phyloP scores from a whole-genome alignment of 2,113 vertebrate genomes.

The Peromyscus leucopus region DNA sequence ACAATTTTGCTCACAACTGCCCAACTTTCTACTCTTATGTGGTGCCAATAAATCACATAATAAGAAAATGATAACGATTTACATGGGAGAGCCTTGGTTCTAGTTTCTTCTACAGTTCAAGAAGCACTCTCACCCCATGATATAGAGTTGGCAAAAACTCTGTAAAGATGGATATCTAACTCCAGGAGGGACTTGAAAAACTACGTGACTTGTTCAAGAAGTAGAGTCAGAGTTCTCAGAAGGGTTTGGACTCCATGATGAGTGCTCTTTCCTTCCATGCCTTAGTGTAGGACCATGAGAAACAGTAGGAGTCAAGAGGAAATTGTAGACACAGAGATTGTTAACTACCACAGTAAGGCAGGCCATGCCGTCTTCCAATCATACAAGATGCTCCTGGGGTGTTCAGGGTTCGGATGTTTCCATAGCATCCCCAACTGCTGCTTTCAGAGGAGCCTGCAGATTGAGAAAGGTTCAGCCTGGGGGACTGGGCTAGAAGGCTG shows the following conservation, averaged over 20 bases:
- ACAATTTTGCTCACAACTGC: neutral
- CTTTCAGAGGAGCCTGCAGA: constrained; percentile 82
- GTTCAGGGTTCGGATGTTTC: constrained; percentile 85
- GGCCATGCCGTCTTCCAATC: constrained; percentile 77
- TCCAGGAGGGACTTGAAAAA: neutral
- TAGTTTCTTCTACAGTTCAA: neutral
- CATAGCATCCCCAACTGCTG: constrained; percentile 85
- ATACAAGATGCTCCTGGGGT: constrained; percentile 84
- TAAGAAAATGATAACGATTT: neutral
- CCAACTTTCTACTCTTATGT: neutral
- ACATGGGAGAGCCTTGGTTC: neutral
- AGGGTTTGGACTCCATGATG: neutral
- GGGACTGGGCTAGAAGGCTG: neutral
- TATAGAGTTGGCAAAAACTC: neutral
- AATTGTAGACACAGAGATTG: neutral
- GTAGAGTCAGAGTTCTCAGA: neutral
- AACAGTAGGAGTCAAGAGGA: neutral
- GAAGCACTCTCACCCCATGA: neutral
- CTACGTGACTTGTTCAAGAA: neutral
- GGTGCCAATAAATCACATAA: neutral
- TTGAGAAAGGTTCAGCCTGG: constrained; percentile 30
- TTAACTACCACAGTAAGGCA: constrained; percentile 78
- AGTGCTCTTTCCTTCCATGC: neutral
- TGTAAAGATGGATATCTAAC: neutral
- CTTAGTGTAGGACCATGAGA: neutral